These are phyloP conservation scores for Microplitis mediator DNA, from an alignment of 1,140 invertebrate species.

Conservation along the genomic window DNA sequence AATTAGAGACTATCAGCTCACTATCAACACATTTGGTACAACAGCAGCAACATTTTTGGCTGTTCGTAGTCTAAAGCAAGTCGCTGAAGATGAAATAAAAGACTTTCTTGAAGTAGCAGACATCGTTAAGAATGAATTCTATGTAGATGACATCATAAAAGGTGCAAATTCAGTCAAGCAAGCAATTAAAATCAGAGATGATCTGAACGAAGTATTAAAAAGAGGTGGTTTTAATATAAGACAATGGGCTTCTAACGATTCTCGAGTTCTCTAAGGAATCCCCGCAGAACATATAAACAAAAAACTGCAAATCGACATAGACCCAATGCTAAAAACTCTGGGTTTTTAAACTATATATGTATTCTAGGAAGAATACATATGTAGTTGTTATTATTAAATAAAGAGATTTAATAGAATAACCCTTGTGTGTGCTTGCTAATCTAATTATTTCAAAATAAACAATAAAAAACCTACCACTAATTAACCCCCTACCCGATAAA, in stretches of 20 bases:
- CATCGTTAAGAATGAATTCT: neutral
- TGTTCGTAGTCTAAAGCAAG: slow-evolving; percentile 40
- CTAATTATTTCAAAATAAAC: too few relatives aligned
- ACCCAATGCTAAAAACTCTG: neutral
- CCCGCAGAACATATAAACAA: neutral
- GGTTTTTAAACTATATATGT: too few relatives aligned
- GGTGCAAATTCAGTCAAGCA: neutral
- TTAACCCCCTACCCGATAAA: too few relatives aligned
- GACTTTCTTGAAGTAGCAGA: slow-evolving; percentile 27
- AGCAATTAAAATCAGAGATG: neutral
- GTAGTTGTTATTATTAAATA: too few relatives aligned
- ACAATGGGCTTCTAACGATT: slow-evolving; percentile 19
- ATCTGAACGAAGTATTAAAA: neutral
- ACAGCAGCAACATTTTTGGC: slow-evolving; percentile 44
- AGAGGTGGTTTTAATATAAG: slow-evolving; percentile 20
- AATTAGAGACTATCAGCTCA: slow-evolving; percentile 23
- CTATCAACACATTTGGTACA: slow-evolving; percentile 33
- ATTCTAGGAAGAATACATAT: too few relatives aligned
- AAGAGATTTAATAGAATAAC: too few relatives aligned
- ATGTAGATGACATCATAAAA: neutral
- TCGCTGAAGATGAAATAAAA: slow-evolving; percentile 37
- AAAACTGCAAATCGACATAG: neutral
- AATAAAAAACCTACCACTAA: too few relatives aligned
- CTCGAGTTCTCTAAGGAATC: neutral
- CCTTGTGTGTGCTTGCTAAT: too few relatives aligned